These are phyloP conservation scores for Trachymyrmex cornetzi DNA, from an alignment of 1,140 invertebrate genomes.

Conservation along the genomic window DNA sequence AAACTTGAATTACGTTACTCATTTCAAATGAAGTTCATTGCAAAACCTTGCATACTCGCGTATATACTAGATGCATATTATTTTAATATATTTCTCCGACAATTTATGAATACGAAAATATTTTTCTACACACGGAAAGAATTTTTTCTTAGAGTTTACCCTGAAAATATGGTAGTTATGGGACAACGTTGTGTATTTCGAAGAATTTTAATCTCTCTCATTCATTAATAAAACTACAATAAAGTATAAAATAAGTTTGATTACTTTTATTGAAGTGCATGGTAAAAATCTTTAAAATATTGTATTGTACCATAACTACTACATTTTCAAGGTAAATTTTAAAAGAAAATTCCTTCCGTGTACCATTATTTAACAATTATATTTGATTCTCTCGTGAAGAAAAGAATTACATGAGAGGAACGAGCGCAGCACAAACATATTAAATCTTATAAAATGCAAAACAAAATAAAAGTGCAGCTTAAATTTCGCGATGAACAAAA, in stretches of 20 bases:
- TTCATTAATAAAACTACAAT: too few relatives aligned
- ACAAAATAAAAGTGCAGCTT: neutral
- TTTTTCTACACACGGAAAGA: too few relatives aligned
- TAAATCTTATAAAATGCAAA: neutral
- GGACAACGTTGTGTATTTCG: too few relatives aligned
- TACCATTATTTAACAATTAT: neutral
- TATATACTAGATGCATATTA: neutral
- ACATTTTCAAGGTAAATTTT: too few relatives aligned
- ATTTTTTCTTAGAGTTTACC: too few relatives aligned
- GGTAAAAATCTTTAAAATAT: too few relatives aligned
- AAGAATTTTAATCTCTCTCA: too few relatives aligned
- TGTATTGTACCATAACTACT: too few relatives aligned
- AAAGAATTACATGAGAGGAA: neutral
- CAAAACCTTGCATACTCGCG: neutral
- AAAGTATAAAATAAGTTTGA: too few relatives aligned
- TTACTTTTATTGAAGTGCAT: too few relatives aligned
- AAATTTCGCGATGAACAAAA: neutral
- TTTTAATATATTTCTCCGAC: neutral
- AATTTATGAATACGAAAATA: neutral
- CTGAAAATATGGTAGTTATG: too few relatives aligned
- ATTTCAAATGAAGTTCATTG: conserved; percentile 6
- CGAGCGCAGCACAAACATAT: neutral
- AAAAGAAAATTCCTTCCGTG: too few relatives aligned
- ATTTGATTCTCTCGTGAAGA: neutral
- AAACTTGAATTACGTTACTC: conserved; percentile 16